Base-by-base conservation (phyloP, 2,888 invertebrate species). In the Rhaphigaster nebulosa region DNA sequence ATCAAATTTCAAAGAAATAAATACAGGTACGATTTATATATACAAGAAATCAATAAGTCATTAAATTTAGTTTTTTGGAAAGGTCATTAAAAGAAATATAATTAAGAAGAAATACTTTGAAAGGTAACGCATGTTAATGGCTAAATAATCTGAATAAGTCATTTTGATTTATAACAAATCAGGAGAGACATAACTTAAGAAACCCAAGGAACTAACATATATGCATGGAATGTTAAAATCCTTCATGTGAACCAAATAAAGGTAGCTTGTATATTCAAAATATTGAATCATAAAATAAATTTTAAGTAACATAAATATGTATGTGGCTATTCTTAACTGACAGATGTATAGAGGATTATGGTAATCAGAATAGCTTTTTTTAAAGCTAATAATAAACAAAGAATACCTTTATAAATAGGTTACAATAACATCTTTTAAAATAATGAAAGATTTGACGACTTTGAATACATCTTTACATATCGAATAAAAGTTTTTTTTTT, bases 111-210 rank as follows among this genome's bases (percentile, higher is more conserved):
- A 89, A 89, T 89, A 89, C 60, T 50, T 60, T 89, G 70, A 89
- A 88, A 89, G 89, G 89, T 89, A 89, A 89, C 89, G 20, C 15
- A 76, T 45, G 29, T 70, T 76, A 89, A 89, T 89, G 89, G 89
- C 89, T 89, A 89, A 65, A 60, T 45, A 52, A 89, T 70, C 65
- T 70, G 70, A 29, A 89, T 89, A 89, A 45, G 65, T 89, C 89
- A 89, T 89, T 89, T 89, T 89, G 89, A 89, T 89, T 89, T 89
- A 70, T 52, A 89, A 89, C 29, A 56, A 88, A 89, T 76, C 52
- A 50, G 52, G 76, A 50, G 89, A 60, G 65, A 70, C 41, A 89
- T 76, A 76, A 89, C 76, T 88, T 76, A 76, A 76, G 29, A 89
- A 50, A 70, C 50, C 65, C 50, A 89, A 89, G 89, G 89, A 89